Base-by-base conservation (phyloP, 2,113 vertebrate species). In the Sakesphorus luctuosus region DNA sequence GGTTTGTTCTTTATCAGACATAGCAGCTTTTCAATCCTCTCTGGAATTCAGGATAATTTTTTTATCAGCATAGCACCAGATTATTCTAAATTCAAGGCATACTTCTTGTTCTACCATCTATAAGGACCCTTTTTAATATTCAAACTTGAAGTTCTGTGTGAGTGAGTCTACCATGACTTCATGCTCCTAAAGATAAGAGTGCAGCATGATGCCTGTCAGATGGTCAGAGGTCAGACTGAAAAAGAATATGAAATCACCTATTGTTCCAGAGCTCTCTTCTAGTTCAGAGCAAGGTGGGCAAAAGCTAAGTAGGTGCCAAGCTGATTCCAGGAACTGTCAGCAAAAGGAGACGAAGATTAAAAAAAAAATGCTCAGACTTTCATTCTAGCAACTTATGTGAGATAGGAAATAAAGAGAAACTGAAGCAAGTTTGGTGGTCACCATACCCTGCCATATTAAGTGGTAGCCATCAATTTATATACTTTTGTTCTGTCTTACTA, bases 1-100 rank as follows among this genome's bases (percentile, higher is more conserved):
- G 33, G 15, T 75, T 82, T 59, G 15, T 46, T 80, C 72, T 85
- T 94, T 92, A 94, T 92, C 88, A 77, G 55, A 67, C 10, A 59
- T 9, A 84, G 16, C 63, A 82, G 46, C 40, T 91, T 91, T 87
- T 75, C 62, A 79, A n/a, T 52, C 29, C 33, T 84, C 20, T 74
- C 43, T n/a, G 36, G 62, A 85, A 87, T 72, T 87, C 35, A 81
- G 55, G 35, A 69, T 59, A 15, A 36, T 52, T n/a, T 31, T 65
- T 67, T 84, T 10, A 84, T 93, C 93, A 75, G 19, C 33, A 13
- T 47, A 79, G 10, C 15, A 35, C 21, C 71, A 96, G 87, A 93
- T 93, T 95, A 91, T 78, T 96, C 55, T 73, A 77, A 89, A 92
- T 76, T 83, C 80, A 90, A 95, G 69, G 58, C n/a, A 59, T 44